Evolutionary conservation across 2,888 invertebrate species (phyloP).

Genomic region (Eristalis pertinax): DNA sequence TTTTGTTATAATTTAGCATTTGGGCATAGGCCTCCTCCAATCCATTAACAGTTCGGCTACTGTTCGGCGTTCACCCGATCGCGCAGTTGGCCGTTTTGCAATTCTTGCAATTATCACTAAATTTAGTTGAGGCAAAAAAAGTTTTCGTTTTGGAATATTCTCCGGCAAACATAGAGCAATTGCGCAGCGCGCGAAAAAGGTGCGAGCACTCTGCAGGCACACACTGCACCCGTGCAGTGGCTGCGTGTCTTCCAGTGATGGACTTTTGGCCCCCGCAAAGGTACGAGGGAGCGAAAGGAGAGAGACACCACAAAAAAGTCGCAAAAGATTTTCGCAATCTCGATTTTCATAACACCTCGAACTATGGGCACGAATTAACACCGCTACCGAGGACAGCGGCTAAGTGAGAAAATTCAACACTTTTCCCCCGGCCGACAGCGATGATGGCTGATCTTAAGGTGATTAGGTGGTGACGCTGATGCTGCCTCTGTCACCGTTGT

Average conservation of each 20-base stretch:
- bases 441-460: slow-evolving; percentile 17
- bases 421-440: not conserved
- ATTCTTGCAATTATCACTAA: slow-evolving; percentile 67
- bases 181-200: slow-evolving; percentile 57
- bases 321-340: slow-evolving; percentile 69
- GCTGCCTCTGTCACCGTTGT: not conserved
- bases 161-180: slow-evolving; percentile 47
- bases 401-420: slow-evolving; percentile 20
- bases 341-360: slow-evolving; percentile 65
- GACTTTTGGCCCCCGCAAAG: slow-evolving; percentile 60
- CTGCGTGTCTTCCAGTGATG: slow-evolving; percentile 57
- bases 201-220: slow-evolving; percentile 57
- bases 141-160: slow-evolving; percentile 61
- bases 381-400: slow-evolving; percentile 1
- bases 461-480: slow-evolving; percentile 31
- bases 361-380: slow-evolving; percentile 66
- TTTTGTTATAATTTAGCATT: slow-evolving; percentile 63
- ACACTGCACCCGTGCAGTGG: not conserved
- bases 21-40: slow-evolving; percentile 55
- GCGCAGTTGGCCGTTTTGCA: slow-evolving; percentile 35
- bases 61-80: slow-evolving; percentile 17
- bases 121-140: slow-evolving; percentile 45
- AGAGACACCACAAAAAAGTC: too few relatives aligned
- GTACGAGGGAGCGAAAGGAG: slow-evolving; percentile 38
- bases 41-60: slow-evolving; percentile 29